Evolutionary conservation across 2,797 vertebrate species (phyloP).

Genomic region (Eulemur albifrons): DNA sequence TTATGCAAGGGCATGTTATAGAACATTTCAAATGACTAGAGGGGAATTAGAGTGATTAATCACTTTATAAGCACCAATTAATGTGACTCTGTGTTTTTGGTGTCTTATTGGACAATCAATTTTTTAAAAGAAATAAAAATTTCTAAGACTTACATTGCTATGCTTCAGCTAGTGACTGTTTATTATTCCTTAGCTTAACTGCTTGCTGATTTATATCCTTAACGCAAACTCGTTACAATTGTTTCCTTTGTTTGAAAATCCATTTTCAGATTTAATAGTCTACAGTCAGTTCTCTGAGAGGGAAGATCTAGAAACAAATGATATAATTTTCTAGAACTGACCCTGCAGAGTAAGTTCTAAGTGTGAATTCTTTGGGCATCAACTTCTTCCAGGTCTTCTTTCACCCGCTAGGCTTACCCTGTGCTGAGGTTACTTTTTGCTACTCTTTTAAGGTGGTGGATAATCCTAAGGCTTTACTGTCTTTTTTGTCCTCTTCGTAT

Average conservation of each 20-base stretch:
- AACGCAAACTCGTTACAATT: slow-evolving; percentile 55
- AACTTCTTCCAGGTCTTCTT: not conserved
- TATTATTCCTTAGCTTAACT: slow-evolving; percentile 69
- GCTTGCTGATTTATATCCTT: slow-evolving; percentile 65
- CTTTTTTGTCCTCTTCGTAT: not conserved
- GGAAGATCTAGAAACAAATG: not conserved
- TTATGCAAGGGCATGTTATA: slow-evolving; percentile 28
- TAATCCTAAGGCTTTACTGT: not conserved
- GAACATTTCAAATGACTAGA: slow-evolving; percentile 57
- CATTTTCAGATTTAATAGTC: slow-evolving; percentile 13
- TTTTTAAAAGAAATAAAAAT: slow-evolving; percentile 79
- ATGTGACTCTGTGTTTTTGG: slow-evolving; percentile 59
- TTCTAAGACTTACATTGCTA: slow-evolving; percentile 44
- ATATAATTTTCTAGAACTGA: not conserved
- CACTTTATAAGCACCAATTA: slow-evolving; percentile 72
- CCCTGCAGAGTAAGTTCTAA: not conserved
- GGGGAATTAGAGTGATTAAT: slow-evolving; percentile 60
- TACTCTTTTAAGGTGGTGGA: not conserved
- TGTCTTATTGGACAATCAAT: slow-evolving; percentile 70
- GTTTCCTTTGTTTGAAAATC: slow-evolving; percentile 31
- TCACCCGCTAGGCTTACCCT: not conserved
- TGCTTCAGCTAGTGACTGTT: slow-evolving; percentile 65
- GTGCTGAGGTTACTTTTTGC: not conserved
- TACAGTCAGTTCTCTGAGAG: not conserved
- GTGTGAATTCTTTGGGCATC: not conserved